These are phyloP conservation scores for Denticeps clupeoides DNA, from an alignment of 2,797 vertebrate genomes.

Conservation along the genomic window DNA sequence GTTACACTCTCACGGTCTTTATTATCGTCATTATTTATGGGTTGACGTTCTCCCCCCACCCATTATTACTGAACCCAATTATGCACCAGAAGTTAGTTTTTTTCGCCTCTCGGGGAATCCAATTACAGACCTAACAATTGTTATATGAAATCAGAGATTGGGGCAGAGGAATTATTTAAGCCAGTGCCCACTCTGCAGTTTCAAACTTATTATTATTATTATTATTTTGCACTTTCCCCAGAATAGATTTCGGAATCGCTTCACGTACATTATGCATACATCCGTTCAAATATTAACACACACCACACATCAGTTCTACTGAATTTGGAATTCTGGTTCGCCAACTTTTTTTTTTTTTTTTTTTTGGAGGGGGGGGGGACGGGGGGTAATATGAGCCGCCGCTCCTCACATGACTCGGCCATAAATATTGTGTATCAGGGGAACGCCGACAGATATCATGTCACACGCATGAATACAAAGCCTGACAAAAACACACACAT, in stretches of 20 bases:
- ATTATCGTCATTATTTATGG: constrained; percentile 23
- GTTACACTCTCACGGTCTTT: constrained; percentile 20
- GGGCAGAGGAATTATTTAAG: no score
- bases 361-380: no score
- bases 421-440: no score
- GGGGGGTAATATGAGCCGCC: no score
- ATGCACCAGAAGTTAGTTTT: constrained; percentile 4
- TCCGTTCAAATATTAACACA: constrained; percentile 5
- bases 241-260: no score
- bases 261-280: no score
- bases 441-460: not conserved
- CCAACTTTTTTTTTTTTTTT: no score
- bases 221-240: not conserved
- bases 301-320: no score
- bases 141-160: constrained; percentile 21
- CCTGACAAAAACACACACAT: not conserved
- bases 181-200: no score
- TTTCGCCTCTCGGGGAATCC: constrained; percentile 10
- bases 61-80: constrained; percentile 24
- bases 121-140: constrained; percentile 23
- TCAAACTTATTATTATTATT: constrained; percentile 5
- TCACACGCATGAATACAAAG: not conserved
- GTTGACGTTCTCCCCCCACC: constrained; percentile 24
- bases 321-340: no score
- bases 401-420: no score